Evolutionary conservation across 1,140 invertebrate genomes (phyloP).

Genomic region (Mactra quadrangularis): DNA sequence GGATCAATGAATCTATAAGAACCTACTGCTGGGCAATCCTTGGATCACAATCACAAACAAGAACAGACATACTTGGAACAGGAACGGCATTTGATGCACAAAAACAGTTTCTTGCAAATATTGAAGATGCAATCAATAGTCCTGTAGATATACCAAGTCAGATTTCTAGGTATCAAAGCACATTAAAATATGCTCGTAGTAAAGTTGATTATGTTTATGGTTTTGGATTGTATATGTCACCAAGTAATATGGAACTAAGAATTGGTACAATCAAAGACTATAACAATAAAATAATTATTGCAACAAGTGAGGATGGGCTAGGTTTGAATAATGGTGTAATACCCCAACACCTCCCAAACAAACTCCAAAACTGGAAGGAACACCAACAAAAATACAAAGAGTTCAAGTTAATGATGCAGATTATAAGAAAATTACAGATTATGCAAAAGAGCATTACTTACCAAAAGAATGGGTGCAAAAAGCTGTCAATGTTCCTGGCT

Average conservation of each 20-base stretch:
- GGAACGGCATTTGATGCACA: slow-evolving; percentile 48
- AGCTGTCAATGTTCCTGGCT: too few relatives aligned
- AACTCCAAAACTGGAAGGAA: background rate
- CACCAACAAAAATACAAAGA: background rate
- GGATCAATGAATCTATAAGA: slow-evolving; percentile 19
- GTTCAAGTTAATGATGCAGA: too few relatives aligned
- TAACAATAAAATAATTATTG: slow-evolving; percentile 48
- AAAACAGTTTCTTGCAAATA: slow-evolving; percentile 30
- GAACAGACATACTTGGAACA: background rate
- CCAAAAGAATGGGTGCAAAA: too few relatives aligned
- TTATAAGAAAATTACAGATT: too few relatives aligned
- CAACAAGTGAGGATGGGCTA: slow-evolving; percentile 4
- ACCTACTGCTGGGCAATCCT: slow-evolving; percentile 22
- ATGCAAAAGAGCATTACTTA: too few relatives aligned
- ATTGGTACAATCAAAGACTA: slow-evolving; percentile 20
- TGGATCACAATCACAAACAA: slow-evolving; percentile 46
- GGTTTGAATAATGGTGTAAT: too few relatives aligned
- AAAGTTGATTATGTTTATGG: slow-evolving; percentile 21
- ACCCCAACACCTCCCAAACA: background rate
- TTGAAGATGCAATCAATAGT: slow-evolving; percentile 16
- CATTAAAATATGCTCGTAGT: slow-evolving; percentile 40
- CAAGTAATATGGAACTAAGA: slow-evolving; percentile 40
- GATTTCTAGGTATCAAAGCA: slow-evolving; percentile 21
- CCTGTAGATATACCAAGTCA: slow-evolving; percentile 16
- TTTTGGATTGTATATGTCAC: slow-evolving; percentile 45